Evolutionary conservation across 2,888 invertebrate genomes (phyloP).

Genomic region (Oscheius sp.): DNA sequence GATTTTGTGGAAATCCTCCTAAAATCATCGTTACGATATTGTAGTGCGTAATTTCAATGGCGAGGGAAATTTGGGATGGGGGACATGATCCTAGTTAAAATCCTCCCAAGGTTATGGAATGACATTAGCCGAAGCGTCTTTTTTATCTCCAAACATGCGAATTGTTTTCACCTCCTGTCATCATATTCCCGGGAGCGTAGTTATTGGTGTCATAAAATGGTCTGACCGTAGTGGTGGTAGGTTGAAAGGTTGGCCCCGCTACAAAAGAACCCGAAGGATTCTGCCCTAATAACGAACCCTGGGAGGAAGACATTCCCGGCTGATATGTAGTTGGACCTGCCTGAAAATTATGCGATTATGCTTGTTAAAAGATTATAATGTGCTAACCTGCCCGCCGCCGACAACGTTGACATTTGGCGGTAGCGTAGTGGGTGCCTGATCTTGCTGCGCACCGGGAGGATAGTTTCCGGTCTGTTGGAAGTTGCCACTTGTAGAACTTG

Average conservation of each 20-base stretch:
- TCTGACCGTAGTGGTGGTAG: neutral
- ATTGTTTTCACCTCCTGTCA: neutral
- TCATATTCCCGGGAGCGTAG: conserved; percentile 11
- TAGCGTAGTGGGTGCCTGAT: conserved; percentile 25
- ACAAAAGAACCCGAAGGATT: conserved; percentile 15
- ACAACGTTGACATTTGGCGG: conserved; percentile 30
- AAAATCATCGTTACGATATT: neutral
- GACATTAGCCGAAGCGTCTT: neutral
- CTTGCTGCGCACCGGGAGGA: conserved; percentile 29
- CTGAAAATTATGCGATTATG: conserved; percentile 13
- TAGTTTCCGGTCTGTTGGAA: conserved; percentile 26
- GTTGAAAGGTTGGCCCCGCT: conserved; percentile 1
- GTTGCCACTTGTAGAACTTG: neutral
- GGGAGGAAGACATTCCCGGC: conserved; percentile 4
- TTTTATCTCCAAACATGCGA: neutral
- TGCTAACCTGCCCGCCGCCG: conserved; percentile 33
- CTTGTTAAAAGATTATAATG: conserved; percentile 6
- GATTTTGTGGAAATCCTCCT: conserved; percentile 11
- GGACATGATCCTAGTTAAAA: neutral
- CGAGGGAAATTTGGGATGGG: neutral
- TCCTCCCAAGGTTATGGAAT: neutral
- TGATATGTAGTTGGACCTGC: conserved; percentile 3
- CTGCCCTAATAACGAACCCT: conserved; percentile 30
- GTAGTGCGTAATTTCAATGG: neutral
- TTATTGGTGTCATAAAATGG: conserved; percentile 26